Conservation (phyloP, 1,140 invertebrate species). For the Lasioglossum albipes region DNA sequence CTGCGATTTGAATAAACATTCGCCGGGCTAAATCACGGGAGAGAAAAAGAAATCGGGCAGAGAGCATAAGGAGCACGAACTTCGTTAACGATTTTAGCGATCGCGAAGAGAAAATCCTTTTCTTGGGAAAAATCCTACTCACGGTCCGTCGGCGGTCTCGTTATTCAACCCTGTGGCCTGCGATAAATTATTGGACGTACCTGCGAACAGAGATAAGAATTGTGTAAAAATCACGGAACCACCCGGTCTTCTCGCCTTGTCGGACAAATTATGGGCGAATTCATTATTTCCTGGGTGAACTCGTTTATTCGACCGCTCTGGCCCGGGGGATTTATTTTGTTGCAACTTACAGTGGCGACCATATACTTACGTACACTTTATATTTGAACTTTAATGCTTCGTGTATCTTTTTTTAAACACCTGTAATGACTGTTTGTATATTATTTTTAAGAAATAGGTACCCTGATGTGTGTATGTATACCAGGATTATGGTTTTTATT, state of each 20-base stretch:
- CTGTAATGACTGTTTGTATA: too few species aligned
- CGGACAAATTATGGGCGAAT: not conserved
- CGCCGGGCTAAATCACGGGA: not conserved
- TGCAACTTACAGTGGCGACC: too few species aligned
- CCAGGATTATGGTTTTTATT: too few species aligned
- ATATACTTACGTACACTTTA: too few species aligned
- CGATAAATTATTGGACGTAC: constrained; percentile 16
- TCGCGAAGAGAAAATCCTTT: not conserved
- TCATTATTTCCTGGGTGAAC: not conserved
- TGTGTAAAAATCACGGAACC: not conserved
- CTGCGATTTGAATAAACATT: constrained; percentile 29
- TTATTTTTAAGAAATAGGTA: too few species aligned
- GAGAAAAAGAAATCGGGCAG: not conserved
- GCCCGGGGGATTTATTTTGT: too few species aligned
- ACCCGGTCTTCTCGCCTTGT: not conserved
- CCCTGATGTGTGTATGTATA: too few species aligned
- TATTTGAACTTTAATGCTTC: too few species aligned
- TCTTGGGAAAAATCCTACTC: constrained; percentile 2
- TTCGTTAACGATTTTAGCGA: constrained; percentile 9
- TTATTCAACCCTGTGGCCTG: too few species aligned
- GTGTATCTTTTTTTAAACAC: too few species aligned
- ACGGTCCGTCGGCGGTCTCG: not conserved
- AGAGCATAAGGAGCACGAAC: not conserved
- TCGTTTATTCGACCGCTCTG: too few species aligned
- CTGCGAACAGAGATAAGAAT: constrained; percentile 16